Conservation (phyloP, 1,140 invertebrate species). For the Holotrichia oblita region DNA sequence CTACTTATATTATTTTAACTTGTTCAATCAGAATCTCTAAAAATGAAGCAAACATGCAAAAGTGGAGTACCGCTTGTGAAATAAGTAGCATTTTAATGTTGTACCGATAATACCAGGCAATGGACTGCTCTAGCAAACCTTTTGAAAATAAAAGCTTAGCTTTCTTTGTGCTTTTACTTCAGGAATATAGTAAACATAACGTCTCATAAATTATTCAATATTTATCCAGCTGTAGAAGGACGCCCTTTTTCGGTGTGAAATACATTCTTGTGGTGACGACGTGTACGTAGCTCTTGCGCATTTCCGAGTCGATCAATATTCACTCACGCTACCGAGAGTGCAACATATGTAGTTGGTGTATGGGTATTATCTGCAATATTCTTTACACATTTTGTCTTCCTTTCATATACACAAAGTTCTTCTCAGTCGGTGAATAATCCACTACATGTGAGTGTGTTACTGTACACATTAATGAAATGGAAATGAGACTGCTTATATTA, state of each 20-base stretch:
- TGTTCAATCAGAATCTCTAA: too few relatives aligned
- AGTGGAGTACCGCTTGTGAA: too few relatives aligned
- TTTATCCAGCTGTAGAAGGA: constrained; percentile 16
- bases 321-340: constrained; percentile 21
- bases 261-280: constrained; percentile 20
- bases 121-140: background rate
- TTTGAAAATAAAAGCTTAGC: background rate
- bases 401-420: background rate
- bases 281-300: constrained; percentile 27
- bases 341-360: constrained; percentile 3
- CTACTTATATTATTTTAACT: too few relatives aligned
- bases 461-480: background rate
- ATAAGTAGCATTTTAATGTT: too few relatives aligned
- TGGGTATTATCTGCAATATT: background rate
- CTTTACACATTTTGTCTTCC: background rate
- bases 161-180: constrained; percentile 4
- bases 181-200: constrained; percentile 21
- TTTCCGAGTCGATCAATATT: constrained; percentile 30
- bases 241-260: constrained; percentile 19
- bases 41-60: too few relatives aligned
- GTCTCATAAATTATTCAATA: constrained; percentile 36
- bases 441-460: background rate
- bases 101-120: background rate
- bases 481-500: background rate
- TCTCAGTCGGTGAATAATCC: background rate